These are phyloP conservation scores for Rhimphoctona megacephalus DNA, from an alignment of 2,888 invertebrate species.

Conservation along the genomic window DNA sequence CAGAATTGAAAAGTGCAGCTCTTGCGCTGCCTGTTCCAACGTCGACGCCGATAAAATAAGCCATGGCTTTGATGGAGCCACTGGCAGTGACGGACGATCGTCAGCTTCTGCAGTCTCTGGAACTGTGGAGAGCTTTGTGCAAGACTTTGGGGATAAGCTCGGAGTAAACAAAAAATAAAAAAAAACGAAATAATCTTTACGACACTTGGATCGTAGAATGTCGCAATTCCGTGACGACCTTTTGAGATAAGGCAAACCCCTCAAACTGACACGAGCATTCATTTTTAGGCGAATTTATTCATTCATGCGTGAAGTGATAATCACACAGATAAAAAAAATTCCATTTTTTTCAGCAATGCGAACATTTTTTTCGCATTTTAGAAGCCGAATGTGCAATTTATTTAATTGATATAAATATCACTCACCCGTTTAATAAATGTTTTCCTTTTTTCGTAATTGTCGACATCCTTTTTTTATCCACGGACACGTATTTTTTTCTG, in stretches of 20 bases:
- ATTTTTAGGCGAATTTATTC: background rate
- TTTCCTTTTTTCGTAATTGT: background rate
- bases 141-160: background rate
- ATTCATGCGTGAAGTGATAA: background rate
- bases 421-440: background rate
- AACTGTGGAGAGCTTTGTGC: constrained; percentile 9
- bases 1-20: constrained; percentile 91
- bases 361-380: background rate
- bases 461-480: background rate
- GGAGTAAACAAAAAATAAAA: constrained; percentile 3
- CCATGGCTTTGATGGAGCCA: constrained; percentile 71
- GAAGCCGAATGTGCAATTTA: background rate
- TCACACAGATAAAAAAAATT: background rate
- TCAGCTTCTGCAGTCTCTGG: constrained; percentile 32
- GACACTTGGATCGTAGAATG: constrained; percentile 25
- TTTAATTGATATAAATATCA: background rate
- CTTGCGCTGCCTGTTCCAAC: constrained; percentile 97
- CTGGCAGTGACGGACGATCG: constrained; percentile 14
- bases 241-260: constrained; percentile 34
- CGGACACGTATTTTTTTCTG: background rate
- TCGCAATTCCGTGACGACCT: constrained; percentile 42
- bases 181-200: background rate
- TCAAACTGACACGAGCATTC: background rate
- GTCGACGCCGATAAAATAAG: constrained; percentile 94
- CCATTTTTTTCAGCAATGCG: background rate